Evolutionary conservation across 2,113 vertebrate species (phyloP), one percentile per base, ranked within the genome.

Genomic region (Percopsis transmontana): DNA sequence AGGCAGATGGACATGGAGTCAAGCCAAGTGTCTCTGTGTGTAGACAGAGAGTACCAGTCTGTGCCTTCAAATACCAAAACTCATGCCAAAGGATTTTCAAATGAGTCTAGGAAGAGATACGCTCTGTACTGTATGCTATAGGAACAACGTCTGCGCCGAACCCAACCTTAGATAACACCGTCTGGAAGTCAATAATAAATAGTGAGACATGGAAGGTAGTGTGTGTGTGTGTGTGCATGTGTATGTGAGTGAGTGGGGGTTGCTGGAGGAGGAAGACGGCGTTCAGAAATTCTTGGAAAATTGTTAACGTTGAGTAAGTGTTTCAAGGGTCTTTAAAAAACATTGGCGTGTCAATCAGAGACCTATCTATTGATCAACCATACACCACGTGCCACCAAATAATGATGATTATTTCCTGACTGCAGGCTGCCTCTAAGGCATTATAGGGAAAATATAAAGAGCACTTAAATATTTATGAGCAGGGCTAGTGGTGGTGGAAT

Each of bases 391-490:
- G 59, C 47, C 23, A 73, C 57, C 63, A 23, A 13, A 38, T 82
- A 83, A 83, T 84, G 85, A 86, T 85, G 78, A 86, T 82, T 87
- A 80, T 86, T 87, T 85, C 79, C 76, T 82, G 70, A 84, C 82
- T 89, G 63, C 68, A 79, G 80, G 77, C 78, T 77, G 41, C 66
- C 81, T 87, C 72, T 56, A 24, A 87, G 76, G 82, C 68, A 56
- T 64, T 74, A 82, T 66, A 54, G 71, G 52, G 59, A 71, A 83
- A 77, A 77, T 72, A 77, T 69, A 78, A 77, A 74, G 61, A 79
- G 54, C 44, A 55, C 48, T 81, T 38, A 69, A 70, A 84, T 76
- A 85, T 72, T 68, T 62, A 79, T 66, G 51, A 71, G 41, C 53
- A 58, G 53, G 24, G 41, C 33, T 50, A 55, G 58, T 48, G 58